Evolutionary conservation across 2,888 invertebrate species (phyloP).

Genomic region (Anaspis maculata): DNA sequence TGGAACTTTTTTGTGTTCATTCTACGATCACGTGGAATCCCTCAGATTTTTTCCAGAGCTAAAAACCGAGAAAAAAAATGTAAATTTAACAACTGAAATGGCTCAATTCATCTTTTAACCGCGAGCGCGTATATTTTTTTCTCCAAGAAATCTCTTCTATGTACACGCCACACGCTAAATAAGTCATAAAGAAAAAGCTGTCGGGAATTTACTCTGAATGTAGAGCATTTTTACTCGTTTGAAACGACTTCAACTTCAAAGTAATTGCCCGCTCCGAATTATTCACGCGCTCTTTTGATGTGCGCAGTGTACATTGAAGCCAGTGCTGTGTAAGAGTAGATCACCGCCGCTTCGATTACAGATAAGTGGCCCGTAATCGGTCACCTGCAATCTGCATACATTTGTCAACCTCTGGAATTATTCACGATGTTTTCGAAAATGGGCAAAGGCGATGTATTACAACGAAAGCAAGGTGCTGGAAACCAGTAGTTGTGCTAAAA

Average conservation of each 20-base stretch:
- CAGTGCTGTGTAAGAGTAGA: conserved; percentile 22
- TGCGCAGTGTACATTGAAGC: no score
- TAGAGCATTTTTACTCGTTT: no score
- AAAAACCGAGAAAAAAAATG: no score
- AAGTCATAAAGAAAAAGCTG: conserved; percentile 25
- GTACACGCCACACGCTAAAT: conserved; percentile 28
- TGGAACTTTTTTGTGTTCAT: no score
- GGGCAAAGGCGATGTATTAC: conserved; percentile 3
- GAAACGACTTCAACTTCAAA: conserved; percentile 31
- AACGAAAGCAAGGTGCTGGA: neutral
- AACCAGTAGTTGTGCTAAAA: no score
- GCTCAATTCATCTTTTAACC: no score
- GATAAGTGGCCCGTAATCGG: conserved; percentile 32
- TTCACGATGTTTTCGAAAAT: conserved; percentile 16
- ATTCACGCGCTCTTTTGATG: conserved; percentile 36
- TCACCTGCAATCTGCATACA: conserved; percentile 34
- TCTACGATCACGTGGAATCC: no score
- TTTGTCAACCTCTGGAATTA: conserved; percentile 18
- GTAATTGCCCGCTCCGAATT: conserved; percentile 32
- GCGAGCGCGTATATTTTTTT: no score
- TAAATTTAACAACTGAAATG: no score
- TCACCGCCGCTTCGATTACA: conserved; percentile 29
- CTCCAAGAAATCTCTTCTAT: no score
- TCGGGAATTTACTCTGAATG: conserved; percentile 16
- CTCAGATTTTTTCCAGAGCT: no score